A percentile compares a stretch with the other conserved stretches of the same genome.
These are phyloP conservation scores for Camelus dromedarius DNA, from an alignment of 2,113 vertebrate genomes.

Conservation along the genomic window DNA sequence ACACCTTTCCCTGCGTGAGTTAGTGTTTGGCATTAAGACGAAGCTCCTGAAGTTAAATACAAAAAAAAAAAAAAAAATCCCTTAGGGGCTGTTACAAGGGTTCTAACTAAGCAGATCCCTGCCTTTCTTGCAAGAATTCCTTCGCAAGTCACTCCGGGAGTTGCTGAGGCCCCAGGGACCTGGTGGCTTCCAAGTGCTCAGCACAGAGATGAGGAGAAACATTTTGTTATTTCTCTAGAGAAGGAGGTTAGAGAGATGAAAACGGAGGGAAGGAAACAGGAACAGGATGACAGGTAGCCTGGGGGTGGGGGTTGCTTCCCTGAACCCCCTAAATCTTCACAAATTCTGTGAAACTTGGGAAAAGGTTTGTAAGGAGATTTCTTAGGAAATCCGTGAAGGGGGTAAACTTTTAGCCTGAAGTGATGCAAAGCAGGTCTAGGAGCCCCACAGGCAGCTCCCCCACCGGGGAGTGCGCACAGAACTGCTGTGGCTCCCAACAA, in stretches of 20 bases:
- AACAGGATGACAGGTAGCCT: neutral
- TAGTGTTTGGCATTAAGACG: neutral
- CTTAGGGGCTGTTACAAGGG: neutral
- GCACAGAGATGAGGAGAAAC: neutral
- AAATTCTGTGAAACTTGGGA: neutral
- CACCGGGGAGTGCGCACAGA: neutral
- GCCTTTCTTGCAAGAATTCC: conserved; percentile 5
- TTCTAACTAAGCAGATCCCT: neutral
- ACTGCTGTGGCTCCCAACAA: neutral
- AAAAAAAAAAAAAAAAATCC: neutral
- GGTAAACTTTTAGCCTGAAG: neutral
- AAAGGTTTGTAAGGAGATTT: neutral
- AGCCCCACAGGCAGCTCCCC: neutral
- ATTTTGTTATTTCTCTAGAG: neutral
- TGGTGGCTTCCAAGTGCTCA: neutral
- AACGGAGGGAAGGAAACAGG: neutral
- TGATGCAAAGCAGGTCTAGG: neutral
- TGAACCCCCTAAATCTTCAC: neutral
- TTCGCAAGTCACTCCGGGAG: neutral
- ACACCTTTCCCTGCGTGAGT: neutral
- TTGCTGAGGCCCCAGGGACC: neutral
- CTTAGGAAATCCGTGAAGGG: neutral
- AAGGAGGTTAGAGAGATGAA: neutral
- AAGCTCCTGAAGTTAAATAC: neutral
- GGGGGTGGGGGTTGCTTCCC: neutral